A percentile compares a stretch with the other conserved stretches of the same genome.
phyloP scores from a whole-genome alignment of 2,113 vertebrate genomes.

The Pachyramphus minor region DNA sequence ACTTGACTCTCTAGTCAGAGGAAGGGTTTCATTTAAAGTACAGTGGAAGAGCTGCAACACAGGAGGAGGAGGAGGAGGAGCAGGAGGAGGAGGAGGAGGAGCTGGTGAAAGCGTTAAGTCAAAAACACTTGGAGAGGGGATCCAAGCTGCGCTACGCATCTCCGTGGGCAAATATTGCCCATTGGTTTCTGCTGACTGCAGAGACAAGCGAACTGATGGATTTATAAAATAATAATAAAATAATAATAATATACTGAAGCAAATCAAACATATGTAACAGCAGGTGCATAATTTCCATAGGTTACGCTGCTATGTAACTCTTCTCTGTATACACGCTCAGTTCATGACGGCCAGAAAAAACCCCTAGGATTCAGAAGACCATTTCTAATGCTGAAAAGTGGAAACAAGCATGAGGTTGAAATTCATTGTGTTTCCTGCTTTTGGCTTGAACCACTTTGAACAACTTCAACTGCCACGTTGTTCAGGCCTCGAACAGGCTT shows the following conservation, averaged over 20 bases:
- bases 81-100: neutral
- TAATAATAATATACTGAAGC: constrained; percentile 73
- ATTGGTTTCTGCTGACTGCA: constrained; percentile 82
- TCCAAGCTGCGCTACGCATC: constrained; percentile 55
- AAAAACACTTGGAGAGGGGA: constrained; percentile 32
- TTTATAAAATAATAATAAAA: constrained; percentile 76
- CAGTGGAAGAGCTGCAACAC: constrained; percentile 72
- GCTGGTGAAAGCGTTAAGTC: constrained; percentile 44
- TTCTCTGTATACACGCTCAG: constrained; percentile 54
- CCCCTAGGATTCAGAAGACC: constrained; percentile 32
- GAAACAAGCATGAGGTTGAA: constrained; percentile 53
- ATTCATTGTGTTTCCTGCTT: constrained; percentile 60
- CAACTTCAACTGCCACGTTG: constrained; percentile 53
- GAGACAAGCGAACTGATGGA: constrained; percentile 78
- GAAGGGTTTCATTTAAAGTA: constrained; percentile 62
- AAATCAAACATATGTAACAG: constrained; percentile 66
- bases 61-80: constrained; percentile 6
- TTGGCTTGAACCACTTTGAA: constrained; percentile 62
- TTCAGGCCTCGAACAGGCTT: constrained; percentile 17
- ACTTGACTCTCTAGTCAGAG: constrained; percentile 15
- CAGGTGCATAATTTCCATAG: constrained; percentile 61
- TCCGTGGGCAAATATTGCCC: constrained; percentile 88
- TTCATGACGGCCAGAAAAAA: constrained; percentile 30
- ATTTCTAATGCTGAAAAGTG: constrained; percentile 53
- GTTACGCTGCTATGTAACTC: constrained; percentile 58